Evolutionary conservation across 2,888 invertebrate genomes (phyloP).

Genomic region (Petrolisthes cinctipes): DNA sequence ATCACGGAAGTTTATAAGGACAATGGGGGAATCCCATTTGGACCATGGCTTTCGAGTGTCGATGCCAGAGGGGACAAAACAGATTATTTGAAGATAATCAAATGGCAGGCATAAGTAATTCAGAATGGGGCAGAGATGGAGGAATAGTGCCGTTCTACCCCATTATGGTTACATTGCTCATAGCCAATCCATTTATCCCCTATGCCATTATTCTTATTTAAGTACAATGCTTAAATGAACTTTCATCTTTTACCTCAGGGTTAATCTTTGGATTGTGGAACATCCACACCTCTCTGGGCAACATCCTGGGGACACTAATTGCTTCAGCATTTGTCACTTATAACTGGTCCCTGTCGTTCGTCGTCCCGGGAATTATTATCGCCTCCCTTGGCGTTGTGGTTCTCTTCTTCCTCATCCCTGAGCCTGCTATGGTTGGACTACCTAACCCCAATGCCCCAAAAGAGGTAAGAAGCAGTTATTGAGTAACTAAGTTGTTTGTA

Average conservation of each 20-base stretch:
- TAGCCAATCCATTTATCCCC: no score
- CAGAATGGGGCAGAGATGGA: no score
- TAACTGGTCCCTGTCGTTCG: slow-evolving; percentile 92
- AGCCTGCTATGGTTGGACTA: slow-evolving; percentile 82
- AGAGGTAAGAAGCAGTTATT: slow-evolving; percentile 26
- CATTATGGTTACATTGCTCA: no score
- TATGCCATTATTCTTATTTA: no score
- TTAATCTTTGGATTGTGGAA: slow-evolving; percentile 82
- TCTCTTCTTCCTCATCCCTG: slow-evolving; percentile 87
- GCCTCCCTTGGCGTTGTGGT: slow-evolving; percentile 79
- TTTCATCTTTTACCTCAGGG: slow-evolving; percentile 68
- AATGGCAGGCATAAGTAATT: no score
- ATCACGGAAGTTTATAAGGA: no score
- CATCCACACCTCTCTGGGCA: slow-evolving; percentile 78
- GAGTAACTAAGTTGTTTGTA: neutral
- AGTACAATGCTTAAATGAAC: neutral
- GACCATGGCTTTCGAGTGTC: no score
- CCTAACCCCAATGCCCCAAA: slow-evolving; percentile 67
- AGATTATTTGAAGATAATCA: no score
- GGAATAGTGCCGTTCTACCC: no score
- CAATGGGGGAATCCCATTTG: no score
- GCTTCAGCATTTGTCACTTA: slow-evolving; percentile 83
- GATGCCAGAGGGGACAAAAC: no score
- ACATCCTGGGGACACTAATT: slow-evolving; percentile 91
- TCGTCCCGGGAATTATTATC: slow-evolving; percentile 86